Base-by-base conservation (phyloP, 2,113 vertebrate species). In the Bungarus multicinctus region DNA sequence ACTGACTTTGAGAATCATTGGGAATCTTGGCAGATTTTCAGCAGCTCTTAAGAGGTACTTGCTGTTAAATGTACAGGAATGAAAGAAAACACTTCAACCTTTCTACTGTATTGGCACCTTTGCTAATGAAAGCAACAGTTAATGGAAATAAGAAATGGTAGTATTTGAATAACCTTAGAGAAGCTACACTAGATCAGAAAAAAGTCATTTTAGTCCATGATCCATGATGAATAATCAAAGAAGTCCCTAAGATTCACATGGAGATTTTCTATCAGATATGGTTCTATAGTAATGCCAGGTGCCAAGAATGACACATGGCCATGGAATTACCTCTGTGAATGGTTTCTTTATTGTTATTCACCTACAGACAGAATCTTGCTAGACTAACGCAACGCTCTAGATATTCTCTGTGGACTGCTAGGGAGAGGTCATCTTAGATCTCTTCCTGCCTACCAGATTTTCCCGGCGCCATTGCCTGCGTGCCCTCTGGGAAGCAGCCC, bases 1-100 rank as follows among this genome's bases (percentile, higher is more conserved):
- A 95, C 92, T 81, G 95, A 94, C 95, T 95, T 95, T 94, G 94
- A 93, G 95, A 96, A 95, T 95, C 96, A 91, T 85, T 34, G 96
- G 89, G 53, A 22, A 86, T 64, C 89, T 90, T 95, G 91, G 93
- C 94, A 95, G 69, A 85, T 94, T 55, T 85, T 91, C 95, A 93
- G 43, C n/a, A 4, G 1, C 90, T 88, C 93, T 93, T 74, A 50
- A 55, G 43, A 64, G 55, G 81, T 88, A 85, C 87, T 0, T 0
- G 18, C 22, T 92, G 23, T 52, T 89, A 47, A 60, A 45, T 93
- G 58, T 91, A 30, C n/a, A 47, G 50, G 58, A 89, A 52, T 30
- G 9, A 43, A 89, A 90, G 7, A 2, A 0, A 23, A 93, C 50
- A 0, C 0, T 94, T 94, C 39, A 85, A 23, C 45, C 45, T 11